Conservation (phyloP, 2,113 vertebrate genomes). For the Malurus alboscapulatus region DNA sequence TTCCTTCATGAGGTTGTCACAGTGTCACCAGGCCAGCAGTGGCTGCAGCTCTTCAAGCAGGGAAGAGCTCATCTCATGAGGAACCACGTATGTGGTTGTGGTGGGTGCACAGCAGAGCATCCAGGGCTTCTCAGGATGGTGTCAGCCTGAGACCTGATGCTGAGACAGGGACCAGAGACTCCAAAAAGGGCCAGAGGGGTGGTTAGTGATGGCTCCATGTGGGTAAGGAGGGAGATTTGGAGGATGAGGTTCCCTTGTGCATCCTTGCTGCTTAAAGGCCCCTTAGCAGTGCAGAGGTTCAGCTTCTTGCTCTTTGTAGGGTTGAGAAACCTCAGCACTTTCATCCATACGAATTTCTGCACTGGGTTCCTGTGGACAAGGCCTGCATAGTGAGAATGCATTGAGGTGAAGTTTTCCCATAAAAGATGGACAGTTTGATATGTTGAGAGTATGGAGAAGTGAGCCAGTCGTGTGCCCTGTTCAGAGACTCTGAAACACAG, state of each 20-base stretch:
- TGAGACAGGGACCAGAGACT: not conserved
- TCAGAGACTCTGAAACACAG: not conserved
- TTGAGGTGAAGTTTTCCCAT: not conserved
- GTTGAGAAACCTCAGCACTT: not conserved
- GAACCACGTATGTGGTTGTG: not conserved
- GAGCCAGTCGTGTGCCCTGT: not conserved
- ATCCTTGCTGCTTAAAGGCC: not conserved
- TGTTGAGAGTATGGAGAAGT: rapidly evolving
- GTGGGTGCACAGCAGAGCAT: not conserved
- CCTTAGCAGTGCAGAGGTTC: not conserved
- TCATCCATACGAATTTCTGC: not conserved
- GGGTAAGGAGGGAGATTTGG: not conserved
- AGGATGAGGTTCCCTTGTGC: not conserved
- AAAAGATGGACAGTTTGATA: not conserved
- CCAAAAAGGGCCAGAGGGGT: not conserved
- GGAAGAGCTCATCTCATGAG: not conserved
- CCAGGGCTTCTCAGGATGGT: not conserved
- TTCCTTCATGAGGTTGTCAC: not conserved
- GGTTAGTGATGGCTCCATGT: rapidly evolving
- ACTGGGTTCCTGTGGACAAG: not conserved
- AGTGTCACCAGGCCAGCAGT: not conserved
- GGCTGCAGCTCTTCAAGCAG: not conserved
- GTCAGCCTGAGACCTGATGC: not conserved
- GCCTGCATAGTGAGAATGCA: not conserved
- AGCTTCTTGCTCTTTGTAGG: not conserved